These are phyloP conservation scores for Pterostichus madidus DNA, from an alignment of 2,888 invertebrate species.

Conservation along the genomic window DNA sequence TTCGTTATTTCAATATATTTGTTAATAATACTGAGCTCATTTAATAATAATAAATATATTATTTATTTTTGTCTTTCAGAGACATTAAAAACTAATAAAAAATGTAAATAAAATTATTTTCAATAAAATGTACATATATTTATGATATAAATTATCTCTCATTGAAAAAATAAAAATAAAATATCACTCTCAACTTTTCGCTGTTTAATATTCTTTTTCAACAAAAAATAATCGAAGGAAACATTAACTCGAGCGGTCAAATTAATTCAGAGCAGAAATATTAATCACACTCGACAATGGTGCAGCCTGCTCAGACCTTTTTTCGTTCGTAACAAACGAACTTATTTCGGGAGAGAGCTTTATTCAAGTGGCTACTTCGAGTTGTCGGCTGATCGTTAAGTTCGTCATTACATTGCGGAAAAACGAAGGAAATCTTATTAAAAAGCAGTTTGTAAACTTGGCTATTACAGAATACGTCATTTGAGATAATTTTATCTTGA, in stretches of 20 bases:
- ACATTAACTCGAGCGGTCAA: conserved; percentile 26
- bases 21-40: too few species aligned
- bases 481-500: conserved; percentile 8
- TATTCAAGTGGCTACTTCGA: conserved; percentile 54
- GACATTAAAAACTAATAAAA: neutral
- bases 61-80: neutral
- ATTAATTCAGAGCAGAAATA: conserved; percentile 54
- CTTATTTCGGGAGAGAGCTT: conserved; percentile 26
- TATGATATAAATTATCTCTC: conserved; percentile 9
- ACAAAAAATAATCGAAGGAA: conserved; percentile 35
- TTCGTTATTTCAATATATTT: too few species aligned
- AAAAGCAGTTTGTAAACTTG: conserved; percentile 50
- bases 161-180: conserved; percentile 14
- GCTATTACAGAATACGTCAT: conserved; percentile 39
- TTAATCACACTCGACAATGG: conserved; percentile 34
- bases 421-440: conserved; percentile 57
- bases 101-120: neutral
- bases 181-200: neutral
- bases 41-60: neutral
- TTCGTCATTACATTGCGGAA: conserved; percentile 50
- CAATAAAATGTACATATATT: neutral
- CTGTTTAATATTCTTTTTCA: conserved; percentile 18
- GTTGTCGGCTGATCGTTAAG: conserved; percentile 50
- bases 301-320: conserved; percentile 13
- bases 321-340: conserved; percentile 22